A percentile compares a stretch with the other conserved stretches of the same genome.
Evolutionary conservation across 1,140 invertebrate genomes (phyloP).

Genomic region (Drosophila simulans): DNA sequence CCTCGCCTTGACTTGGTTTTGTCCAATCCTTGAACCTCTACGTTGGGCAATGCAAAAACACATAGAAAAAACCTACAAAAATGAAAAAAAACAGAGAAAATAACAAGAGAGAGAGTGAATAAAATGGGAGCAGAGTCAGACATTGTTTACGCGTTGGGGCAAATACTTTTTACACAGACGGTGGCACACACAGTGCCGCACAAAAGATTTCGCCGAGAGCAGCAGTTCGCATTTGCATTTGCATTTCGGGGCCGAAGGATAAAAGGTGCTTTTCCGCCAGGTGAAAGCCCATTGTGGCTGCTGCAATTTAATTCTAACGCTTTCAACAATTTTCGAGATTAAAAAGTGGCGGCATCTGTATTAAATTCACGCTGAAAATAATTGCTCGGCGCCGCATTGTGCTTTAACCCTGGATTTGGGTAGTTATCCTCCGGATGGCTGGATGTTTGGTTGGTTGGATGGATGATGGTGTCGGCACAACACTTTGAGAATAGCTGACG

Average conservation of each 20-base stretch:
- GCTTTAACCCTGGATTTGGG: background rate
- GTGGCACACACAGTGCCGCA: slow-evolving; percentile 14
- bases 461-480: background rate
- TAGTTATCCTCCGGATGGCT: background rate
- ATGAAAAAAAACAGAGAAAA: too few relatives aligned
- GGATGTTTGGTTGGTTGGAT: too few relatives aligned
- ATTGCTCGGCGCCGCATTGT: slow-evolving; percentile 24
- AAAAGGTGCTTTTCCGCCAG: slow-evolving; percentile 29
- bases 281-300: slow-evolving; percentile 33
- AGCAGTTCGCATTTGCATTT: slow-evolving; percentile 40
- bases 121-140: slow-evolving; percentile 23
- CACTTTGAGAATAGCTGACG: slow-evolving; percentile 39
- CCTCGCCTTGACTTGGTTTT: slow-evolving; percentile 63
- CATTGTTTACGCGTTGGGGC: slow-evolving; percentile 60
- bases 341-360: slow-evolving; percentile 50
- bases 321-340: slow-evolving; percentile 59
- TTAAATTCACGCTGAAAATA: slow-evolving; percentile 58
- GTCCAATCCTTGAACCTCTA: slow-evolving; percentile 61
- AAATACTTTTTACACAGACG: slow-evolving; percentile 45
- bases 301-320: slow-evolving; percentile 27
- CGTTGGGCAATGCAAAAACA: background rate
- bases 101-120: too few relatives aligned
- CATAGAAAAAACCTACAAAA: too few relatives aligned
- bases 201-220: slow-evolving; percentile 30
- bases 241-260: slow-evolving; percentile 5